These are phyloP conservation scores for Sclerurus mexicanus DNA, from an alignment of 2,113 vertebrate species.

Conservation along the genomic window DNA sequence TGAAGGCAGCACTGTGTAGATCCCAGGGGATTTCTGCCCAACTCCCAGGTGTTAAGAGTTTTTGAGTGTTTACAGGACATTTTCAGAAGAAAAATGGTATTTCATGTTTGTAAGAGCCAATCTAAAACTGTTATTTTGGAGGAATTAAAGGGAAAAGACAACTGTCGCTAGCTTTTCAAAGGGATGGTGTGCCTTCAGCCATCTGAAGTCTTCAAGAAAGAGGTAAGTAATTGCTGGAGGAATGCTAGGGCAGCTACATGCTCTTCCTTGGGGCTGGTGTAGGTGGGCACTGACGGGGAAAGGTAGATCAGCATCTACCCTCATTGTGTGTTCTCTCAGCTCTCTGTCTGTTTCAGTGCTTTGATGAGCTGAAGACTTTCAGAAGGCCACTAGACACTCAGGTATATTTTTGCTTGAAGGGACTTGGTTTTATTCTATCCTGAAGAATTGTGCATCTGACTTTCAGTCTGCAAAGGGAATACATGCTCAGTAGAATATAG, in stretches of 20 bases:
- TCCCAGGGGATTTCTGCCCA: neutral
- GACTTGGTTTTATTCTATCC: neutral
- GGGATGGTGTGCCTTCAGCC: neutral
- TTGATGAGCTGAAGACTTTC: neutral
- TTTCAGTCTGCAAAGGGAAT: neutral
- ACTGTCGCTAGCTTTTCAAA: neutral
- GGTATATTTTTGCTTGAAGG: neutral
- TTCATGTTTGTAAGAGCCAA: neutral
- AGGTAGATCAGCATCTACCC: neutral
- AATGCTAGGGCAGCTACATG: neutral
- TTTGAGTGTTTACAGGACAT: neutral
- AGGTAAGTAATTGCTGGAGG: neutral
- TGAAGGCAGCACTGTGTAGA: neutral
- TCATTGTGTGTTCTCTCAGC: neutral
- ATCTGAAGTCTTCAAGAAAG: neutral
- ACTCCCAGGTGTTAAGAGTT: neutral
- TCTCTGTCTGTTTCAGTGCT: neutral
- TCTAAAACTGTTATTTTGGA: neutral
- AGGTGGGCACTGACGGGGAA: neutral
- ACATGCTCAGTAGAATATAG: neutral
- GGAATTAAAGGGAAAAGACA: neutral
- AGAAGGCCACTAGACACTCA: neutral
- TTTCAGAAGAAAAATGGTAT: neutral
- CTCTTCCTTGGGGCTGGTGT: neutral
- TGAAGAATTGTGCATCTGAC: neutral